These are phyloP conservation scores for Leptopilina drosophilae DNA, from an alignment of 2,888 invertebrate genomes.

Conservation along the genomic window DNA sequence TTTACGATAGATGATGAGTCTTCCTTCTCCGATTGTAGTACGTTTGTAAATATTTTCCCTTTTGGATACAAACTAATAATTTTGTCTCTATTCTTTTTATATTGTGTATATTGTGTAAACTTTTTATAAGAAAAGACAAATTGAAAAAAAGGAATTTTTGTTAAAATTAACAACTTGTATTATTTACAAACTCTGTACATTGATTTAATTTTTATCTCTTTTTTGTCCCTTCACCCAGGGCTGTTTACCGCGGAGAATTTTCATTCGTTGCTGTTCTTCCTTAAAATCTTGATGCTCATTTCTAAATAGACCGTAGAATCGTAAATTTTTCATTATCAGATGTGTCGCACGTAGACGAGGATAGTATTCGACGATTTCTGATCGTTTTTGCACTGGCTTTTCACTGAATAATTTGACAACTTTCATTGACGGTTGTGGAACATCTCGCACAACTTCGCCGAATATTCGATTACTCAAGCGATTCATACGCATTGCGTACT, in stretches of 20 bases:
- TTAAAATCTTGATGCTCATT: slow-evolving; percentile 94
- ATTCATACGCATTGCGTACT: slow-evolving; percentile 91
- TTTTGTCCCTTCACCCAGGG: slow-evolving; percentile 66
- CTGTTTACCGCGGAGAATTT: slow-evolving; percentile 87
- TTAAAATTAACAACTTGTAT: neutral
- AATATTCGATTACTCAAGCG: slow-evolving; percentile 92
- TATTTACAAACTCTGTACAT: neutral
- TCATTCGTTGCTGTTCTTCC: slow-evolving; percentile 89
- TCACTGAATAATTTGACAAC: slow-evolving; percentile 88
- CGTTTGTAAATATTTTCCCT: slow-evolving; percentile 22
- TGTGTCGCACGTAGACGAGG: slow-evolving; percentile 90
- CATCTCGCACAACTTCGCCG: slow-evolving; percentile 89
- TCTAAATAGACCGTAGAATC: slow-evolving; percentile 88
- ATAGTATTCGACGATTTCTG: slow-evolving; percentile 89
- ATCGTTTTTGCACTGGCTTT: slow-evolving; percentile 85
- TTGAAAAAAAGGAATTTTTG: slow-evolving; percentile 23
- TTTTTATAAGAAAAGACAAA: slow-evolving; percentile 7
- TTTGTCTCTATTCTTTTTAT: slow-evolving; percentile 5
- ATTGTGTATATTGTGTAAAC: neutral
- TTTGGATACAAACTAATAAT: slow-evolving; percentile 17
- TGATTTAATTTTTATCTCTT: neutral
- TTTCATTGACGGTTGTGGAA: slow-evolving; percentile 87
- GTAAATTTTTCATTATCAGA: slow-evolving; percentile 83
- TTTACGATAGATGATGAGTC: slow-evolving; percentile 54
- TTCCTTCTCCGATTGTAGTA: slow-evolving; percentile 30